Evolutionary conservation across 2,797 vertebrate genomes (phyloP).

Genomic region (Crenichthys baileyi): DNA sequence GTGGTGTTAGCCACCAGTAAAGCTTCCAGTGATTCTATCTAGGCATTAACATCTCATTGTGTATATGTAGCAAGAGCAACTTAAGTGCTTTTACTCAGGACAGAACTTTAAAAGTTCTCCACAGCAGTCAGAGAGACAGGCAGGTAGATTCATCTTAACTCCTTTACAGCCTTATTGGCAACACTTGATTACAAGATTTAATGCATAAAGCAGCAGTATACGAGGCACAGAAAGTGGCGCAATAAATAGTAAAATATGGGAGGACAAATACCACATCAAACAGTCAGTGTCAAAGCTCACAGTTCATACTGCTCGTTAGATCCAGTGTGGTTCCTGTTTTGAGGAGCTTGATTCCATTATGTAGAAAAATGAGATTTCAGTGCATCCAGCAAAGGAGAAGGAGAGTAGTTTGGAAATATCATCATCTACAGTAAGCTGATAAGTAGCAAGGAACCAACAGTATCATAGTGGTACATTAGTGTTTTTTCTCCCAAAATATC

Average conservation of each 20-base stretch:
- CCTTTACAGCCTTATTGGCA: slow-evolving; percentile 52
- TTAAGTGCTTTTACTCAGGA: slow-evolving; percentile 72
- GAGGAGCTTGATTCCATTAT: slow-evolving; percentile 51
- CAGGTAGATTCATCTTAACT: slow-evolving; percentile 66
- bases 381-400: slow-evolving; percentile 66
- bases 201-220: slow-evolving; percentile 67
- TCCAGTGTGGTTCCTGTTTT: slow-evolving; percentile 60
- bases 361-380: slow-evolving; percentile 56
- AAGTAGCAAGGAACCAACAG: slow-evolving; percentile 38
- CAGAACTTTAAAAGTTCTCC: slow-evolving; percentile 44
- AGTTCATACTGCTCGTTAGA: slow-evolving; percentile 35
- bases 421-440: slow-evolving; percentile 43
- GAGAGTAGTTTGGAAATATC: slow-evolving; percentile 41
- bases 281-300: slow-evolving; percentile 48
- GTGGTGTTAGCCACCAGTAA: slow-evolving; percentile 30
- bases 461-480: slow-evolving; percentile 37
- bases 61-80: slow-evolving; percentile 53
- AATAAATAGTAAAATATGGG: slow-evolving; percentile 73
- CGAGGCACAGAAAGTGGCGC: slow-evolving; percentile 54
- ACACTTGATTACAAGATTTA: slow-evolving; percentile 44
- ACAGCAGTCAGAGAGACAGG: slow-evolving; percentile 71
- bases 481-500: slow-evolving; percentile 49
- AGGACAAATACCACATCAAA: slow-evolving; percentile 36
- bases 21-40: slow-evolving; percentile 64
- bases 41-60: slow-evolving; percentile 30